A percentile compares a stretch with the other conserved stretches of the same genome.
These are phyloP conservation scores for Bombus balteatus DNA, from an alignment of 1,140 invertebrate genomes.

Conservation along the genomic window DNA sequence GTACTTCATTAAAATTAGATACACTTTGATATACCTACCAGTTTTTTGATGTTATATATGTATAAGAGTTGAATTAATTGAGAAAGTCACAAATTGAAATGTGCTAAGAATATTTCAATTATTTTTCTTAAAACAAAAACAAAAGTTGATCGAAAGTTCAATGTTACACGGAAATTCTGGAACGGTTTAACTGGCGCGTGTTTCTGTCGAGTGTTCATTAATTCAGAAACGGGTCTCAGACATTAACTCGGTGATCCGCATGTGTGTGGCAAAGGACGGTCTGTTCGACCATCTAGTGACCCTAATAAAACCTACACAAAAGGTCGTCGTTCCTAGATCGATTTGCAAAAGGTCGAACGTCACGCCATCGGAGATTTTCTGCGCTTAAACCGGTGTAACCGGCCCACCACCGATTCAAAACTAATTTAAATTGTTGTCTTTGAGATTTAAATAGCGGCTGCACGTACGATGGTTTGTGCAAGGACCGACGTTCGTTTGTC, in stretches of 20 bases:
- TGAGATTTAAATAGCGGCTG: constrained; percentile 26
- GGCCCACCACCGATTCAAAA: constrained; percentile 29
- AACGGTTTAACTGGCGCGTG: constrained; percentile 3
- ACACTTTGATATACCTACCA: too few relatives aligned
- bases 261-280: neutral
- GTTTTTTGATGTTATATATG: too few relatives aligned
- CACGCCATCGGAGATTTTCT: constrained; percentile 28
- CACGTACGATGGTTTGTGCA: neutral
- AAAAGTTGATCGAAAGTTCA: neutral
- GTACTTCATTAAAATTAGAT: too few relatives aligned
- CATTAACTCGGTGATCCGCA: constrained; percentile 18
- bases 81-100: too few relatives aligned
- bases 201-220: constrained; percentile 17
- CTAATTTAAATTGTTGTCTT: constrained; percentile 50
- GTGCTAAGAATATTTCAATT: neutral
- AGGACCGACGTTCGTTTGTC: neutral
- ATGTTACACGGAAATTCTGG: neutral
- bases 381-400: constrained; percentile 46
- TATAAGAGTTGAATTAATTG: too few relatives aligned
- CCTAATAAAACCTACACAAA: constrained; percentile 50
- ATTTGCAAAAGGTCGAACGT: constrained; percentile 61
- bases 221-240: neutral
- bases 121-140: neutral
- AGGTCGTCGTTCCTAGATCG: constrained; percentile 50
- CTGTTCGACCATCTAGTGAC: constrained; percentile 12